Conservation (phyloP, 1,140 invertebrate species). For the Apis mellifera region Amel_HAv3.1 CM009938.2:3649501-3650000, state of each 20-base stretch:
- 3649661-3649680: neutral
- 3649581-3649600: neutral
- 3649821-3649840: no score
- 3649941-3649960: neutral
- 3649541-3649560: no score
- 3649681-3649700: neutral
- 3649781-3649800: no score
- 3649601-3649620: neutral
- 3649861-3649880: neutral
- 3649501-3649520: neutral
- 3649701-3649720: neutral
- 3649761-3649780: constrained; percentile 6
- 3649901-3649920: neutral
- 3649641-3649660: neutral
- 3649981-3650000: neutral
- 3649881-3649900: neutral
- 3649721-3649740: neutral
- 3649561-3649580: neutral
- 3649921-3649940: constrained; percentile 7
- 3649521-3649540: neutral
- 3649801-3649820: neutral
- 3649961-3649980: neutral
- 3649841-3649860: neutral
- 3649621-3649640: neutral
- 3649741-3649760: neutral